phyloP scores from a whole-genome alignment of 2,113 vertebrate genomes.

The Anoplopoma fimbria region DNA sequence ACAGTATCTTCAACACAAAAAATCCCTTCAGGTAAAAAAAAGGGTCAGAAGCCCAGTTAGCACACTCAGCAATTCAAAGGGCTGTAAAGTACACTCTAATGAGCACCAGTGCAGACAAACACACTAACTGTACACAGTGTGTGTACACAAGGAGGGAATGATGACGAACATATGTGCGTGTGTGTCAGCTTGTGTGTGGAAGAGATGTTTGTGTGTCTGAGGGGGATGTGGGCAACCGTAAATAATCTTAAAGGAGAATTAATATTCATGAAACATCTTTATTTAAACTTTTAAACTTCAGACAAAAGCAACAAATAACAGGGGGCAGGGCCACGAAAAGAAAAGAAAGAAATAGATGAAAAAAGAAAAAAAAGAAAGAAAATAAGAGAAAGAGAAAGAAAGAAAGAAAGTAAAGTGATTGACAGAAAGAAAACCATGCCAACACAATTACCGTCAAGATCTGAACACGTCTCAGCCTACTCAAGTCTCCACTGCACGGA shows the following conservation, averaged over 20 bases:
- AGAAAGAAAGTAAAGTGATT: slow-evolving; percentile 16
- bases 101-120: slow-evolving; percentile 29
- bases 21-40: slow-evolving; percentile 63
- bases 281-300: slow-evolving; percentile 79
- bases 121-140: slow-evolving; percentile 20
- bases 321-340: slow-evolving; percentile 6
- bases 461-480: slow-evolving; percentile 47
- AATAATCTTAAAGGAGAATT: neutral
- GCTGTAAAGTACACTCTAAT: slow-evolving; percentile 11
- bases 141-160: slow-evolving; percentile 43
- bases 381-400: slow-evolving; percentile 25
- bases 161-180: slow-evolving; percentile 7
- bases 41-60: slow-evolving; percentile 67
- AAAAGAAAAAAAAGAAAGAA: slow-evolving; percentile 35
- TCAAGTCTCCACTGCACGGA: slow-evolving; percentile 63
- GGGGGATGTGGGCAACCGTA: neutral
- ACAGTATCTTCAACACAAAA: neutral
- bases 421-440: slow-evolving; percentile 75
- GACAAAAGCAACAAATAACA: slow-evolving; percentile 74
- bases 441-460: slow-evolving; percentile 64
- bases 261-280: slow-evolving; percentile 70
- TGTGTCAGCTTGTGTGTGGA: neutral
- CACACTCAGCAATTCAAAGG: slow-evolving; percentile 44
- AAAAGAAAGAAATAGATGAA: slow-evolving; percentile 16
- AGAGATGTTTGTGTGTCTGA: neutral